phyloP scores from a whole-genome alignment of 2,113 vertebrate species.

The Percina caprodes region DNA sequence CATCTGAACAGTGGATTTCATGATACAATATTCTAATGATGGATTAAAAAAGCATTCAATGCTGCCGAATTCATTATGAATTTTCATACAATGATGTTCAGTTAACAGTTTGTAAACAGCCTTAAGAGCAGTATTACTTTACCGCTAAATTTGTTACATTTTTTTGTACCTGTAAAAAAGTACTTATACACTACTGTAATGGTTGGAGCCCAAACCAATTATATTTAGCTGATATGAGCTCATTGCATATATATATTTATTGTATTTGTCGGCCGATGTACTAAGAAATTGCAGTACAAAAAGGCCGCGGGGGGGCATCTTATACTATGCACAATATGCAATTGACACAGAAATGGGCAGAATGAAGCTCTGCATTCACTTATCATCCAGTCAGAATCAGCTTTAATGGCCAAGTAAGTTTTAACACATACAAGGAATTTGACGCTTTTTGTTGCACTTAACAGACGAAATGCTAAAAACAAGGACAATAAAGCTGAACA shows the following conservation, averaged over 20 bases:
- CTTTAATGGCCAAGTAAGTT: too few species aligned
- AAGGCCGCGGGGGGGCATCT: too few species aligned
- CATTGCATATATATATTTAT: background rate
- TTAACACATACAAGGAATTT: too few species aligned
- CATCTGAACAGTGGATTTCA: slow-evolving; percentile 42
- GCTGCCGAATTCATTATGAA: background rate
- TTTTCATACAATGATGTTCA: background rate
- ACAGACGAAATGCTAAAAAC: too few species aligned
- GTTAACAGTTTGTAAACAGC: background rate
- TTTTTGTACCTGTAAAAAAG: background rate
- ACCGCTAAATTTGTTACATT: background rate
- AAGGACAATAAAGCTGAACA: too few species aligned
- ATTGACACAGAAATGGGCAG: too few species aligned
- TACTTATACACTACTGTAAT: background rate
- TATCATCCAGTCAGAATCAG: too few species aligned
- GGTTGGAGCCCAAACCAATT: background rate
- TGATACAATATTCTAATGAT: slow-evolving; percentile 19
- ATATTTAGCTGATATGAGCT: background rate
- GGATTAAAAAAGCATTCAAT: slow-evolving; percentile 16
- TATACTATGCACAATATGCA: too few species aligned
- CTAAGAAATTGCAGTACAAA: background rate
- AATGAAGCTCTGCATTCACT: too few species aligned
- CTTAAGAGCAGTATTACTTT: background rate
- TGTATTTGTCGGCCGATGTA: background rate
- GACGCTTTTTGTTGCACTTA: too few species aligned